Base-by-base conservation (phyloP, 2,888 invertebrate genomes). In the Parnassius smintheus region DNA sequence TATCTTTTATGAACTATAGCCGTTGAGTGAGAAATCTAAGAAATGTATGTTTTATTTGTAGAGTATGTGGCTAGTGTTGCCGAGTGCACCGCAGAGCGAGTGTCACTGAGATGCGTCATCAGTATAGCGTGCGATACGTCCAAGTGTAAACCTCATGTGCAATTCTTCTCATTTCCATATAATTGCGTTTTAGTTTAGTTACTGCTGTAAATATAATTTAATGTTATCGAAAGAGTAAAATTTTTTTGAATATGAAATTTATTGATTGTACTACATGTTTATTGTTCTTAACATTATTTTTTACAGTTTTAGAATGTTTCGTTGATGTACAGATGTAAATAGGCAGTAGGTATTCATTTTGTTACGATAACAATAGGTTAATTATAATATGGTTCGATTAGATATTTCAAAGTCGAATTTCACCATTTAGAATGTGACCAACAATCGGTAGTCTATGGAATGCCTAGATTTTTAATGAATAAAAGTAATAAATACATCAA, bases 311-410 rank as follows among this genome's bases (percentile, higher is more conserved):
- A 83, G 83, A 79, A 77, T 81, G 82, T 90, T 83, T 88, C 86
- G 88, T 91, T 90, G 80, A 86, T 91, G 91, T 91, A 91, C 91
- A 91, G 86, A 84, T 91, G 73, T 75, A 91, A 87, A 91, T 91
- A 91, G 75, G 80, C 76, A 76, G 79, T 87, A 84, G 84, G 79
- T 75, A 72, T 75, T 66, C 72, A 76, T 77, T 76, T 77, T 72
- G 86, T 90, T 84, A 70, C 66, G 69, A 68, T 72, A 68, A 64
- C 73, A 65, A 73, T 82, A 82, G 80, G 57, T 58, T 61, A 65
- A 64, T 61, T 55, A 35, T 35, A 35, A 35, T 35, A 35, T 35
- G 62, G 63, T 69, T 52, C 65, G 62, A 48, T 56, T 52, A 44
- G 48, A 22, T 35, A 18, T 45, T 11, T 2, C 45, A 50, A 35